Conservation (phyloP, 37 sponge, comb jelly and placozoan genomes). For the Mnemiopsis leidyi region DNA sequence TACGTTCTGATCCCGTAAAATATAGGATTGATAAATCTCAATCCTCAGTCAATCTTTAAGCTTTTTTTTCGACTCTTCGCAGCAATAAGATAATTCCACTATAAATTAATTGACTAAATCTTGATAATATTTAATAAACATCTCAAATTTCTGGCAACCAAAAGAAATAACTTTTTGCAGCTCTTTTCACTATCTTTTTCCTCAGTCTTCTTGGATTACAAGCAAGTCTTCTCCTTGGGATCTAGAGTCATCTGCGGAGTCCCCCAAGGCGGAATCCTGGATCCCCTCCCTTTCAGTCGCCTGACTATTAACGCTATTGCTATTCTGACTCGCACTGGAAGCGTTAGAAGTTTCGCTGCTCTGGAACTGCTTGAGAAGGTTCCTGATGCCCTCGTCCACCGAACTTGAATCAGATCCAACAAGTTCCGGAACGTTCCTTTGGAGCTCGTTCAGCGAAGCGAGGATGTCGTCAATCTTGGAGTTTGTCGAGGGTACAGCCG, state of each 20-base stretch:
- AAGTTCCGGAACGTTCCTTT: slow-evolving; percentile 3
- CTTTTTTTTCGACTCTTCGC: too few species aligned
- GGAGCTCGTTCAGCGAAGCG: slow-evolving; percentile 19
- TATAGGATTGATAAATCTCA: too few species aligned
- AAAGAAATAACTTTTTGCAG: too few species aligned
- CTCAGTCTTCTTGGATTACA: slow-evolving; percentile 11
- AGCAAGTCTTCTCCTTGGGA: slow-evolving; percentile 1
- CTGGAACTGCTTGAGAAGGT: slow-evolving; percentile 7
- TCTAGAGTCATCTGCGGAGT: neutral
- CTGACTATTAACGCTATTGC: neutral
- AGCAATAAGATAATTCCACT: too few species aligned
- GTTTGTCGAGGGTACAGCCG: neutral
- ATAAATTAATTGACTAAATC: neutral
- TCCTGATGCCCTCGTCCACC: slow-evolving; percentile 5
- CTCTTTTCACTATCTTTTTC: neutral
- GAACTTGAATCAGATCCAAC: neutral
- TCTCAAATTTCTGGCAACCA: neutral
- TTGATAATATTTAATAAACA: neutral
- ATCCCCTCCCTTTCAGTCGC: neutral
- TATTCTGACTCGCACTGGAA: neutral
- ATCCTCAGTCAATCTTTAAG: too few species aligned
- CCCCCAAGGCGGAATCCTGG: slow-evolving; percentile 15
- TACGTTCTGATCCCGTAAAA: too few species aligned
- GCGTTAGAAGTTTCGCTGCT: neutral
- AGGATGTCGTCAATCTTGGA: slow-evolving; percentile 29